A percentile compares a stretch with the other conserved stretches of the same genome.
Evolutionary conservation across 1,140 invertebrate species (phyloP).

Genomic region (Pseudoatta argentina): DNA sequence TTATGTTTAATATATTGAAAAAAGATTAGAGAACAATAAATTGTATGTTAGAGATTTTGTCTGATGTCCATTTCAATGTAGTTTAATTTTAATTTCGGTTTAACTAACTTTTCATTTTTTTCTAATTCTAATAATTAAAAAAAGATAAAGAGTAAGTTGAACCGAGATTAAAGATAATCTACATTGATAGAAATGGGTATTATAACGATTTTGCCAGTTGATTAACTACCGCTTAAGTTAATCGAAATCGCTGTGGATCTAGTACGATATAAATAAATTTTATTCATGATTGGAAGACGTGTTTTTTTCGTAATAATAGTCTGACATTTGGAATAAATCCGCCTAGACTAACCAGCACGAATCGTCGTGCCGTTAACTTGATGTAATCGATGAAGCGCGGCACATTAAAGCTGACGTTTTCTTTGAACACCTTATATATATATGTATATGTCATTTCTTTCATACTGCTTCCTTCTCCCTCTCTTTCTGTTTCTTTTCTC

Average conservation of each 20-base stretch:
- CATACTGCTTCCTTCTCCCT: not conserved
- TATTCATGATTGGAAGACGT: not conserved
- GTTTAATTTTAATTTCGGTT: too few species aligned
- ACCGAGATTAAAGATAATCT: too few species aligned
- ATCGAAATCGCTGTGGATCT: not conserved
- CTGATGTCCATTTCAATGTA: too few species aligned
- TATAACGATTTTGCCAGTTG: too few species aligned
- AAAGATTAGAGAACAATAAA: too few species aligned
- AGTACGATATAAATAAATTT: not conserved
- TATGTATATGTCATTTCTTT: slow-evolving; percentile 43
- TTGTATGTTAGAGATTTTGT: too few species aligned
- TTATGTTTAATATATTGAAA: too few species aligned
- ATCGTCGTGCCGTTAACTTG: not conserved
- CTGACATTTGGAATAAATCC: not conserved
- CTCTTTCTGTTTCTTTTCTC: not conserved
- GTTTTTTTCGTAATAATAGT: not conserved
- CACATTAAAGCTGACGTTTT: slow-evolving; percentile 53
- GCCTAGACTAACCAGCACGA: not conserved
- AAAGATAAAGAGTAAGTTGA: too few species aligned
- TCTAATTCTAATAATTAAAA: too few species aligned
- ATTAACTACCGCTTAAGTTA: too few species aligned
- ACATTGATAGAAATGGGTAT: too few species aligned
- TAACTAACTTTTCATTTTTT: too few species aligned
- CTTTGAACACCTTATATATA: slow-evolving; percentile 58
- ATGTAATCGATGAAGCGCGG: slow-evolving; percentile 18